Base-by-base conservation (phyloP, 2,113 vertebrate species). In the Hydrolagus affinis region DNA sequence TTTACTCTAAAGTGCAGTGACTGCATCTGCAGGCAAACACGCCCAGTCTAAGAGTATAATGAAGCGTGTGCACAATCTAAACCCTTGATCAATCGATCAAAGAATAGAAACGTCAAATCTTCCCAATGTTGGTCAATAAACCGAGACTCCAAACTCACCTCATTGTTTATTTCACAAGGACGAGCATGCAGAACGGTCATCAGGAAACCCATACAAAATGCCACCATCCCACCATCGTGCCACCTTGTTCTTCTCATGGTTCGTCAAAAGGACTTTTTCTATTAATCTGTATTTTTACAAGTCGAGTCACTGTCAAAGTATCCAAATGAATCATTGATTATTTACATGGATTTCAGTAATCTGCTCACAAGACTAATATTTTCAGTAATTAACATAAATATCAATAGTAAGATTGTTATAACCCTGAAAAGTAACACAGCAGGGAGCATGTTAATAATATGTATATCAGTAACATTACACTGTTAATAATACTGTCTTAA, bases 261-360 rank as follows among this genome's bases (percentile, higher is more conserved):
- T 23, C 57, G 56, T 25, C 75, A 23, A 9, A 76, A n/a, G 59
- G 21, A 6, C 21, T 60, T 44, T 60, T 59, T 59, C 75, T 78
- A 78, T 75, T 59, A 78, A 59, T 78, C 60, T 59, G 60, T 78
- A 60, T 78, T 59, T 77, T 77, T 60, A n/a, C 11, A 78, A 59
- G 8, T 60, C 23, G 11, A 23, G 14, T 78, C 60, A 78, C 57
- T 59, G 14, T 78, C 10, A 19, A 78, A 60, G n/a, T 25, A 78
- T 10, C n/a, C 17, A n/a, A 56, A 56, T 10, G 44, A 3, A 6
- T 6, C 44, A 44, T 44, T 44, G 44, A 6, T 44, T 44, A 11
- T 75, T 2, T 23, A 4, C 4, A 25, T 60, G 21, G 23, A 23
- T n/a, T 23, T 10, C n/a, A 14, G 2, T 78, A n/a, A n/a, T 59